phyloP scores from a whole-genome alignment of 2,797 vertebrate species.

The Notolepis coatsorum region DNA sequence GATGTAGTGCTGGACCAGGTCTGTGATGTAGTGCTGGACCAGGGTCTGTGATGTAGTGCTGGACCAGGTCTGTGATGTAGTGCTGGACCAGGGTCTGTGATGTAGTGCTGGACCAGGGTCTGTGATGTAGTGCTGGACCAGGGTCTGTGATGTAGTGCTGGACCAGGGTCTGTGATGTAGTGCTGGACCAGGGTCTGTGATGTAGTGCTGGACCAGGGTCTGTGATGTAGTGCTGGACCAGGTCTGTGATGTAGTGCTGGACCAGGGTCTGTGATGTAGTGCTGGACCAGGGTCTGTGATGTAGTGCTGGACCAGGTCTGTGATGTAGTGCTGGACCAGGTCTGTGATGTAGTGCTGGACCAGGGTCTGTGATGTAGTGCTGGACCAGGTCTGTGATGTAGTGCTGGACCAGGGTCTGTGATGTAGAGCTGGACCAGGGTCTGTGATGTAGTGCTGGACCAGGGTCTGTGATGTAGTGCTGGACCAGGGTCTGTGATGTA shows the following conservation, averaged over 20 bases:
- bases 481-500: constrained; percentile 55
- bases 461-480: constrained; percentile 46
- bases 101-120: constrained; percentile 48
- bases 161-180: constrained; percentile 53
- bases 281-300: constrained; percentile 55
- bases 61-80: constrained; percentile 51
- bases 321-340: constrained; percentile 51
- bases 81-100: constrained; percentile 52
- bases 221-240: constrained; percentile 52
- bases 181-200: constrained; percentile 52
- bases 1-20: constrained; percentile 51
- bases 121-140: constrained; percentile 53
- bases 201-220: constrained; percentile 48
- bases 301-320: constrained; percentile 39
- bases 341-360: constrained; percentile 50
- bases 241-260: constrained; percentile 49
- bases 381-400: constrained; percentile 53
- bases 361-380: constrained; percentile 51
- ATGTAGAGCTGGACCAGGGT: constrained; percentile 52
- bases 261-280: constrained; percentile 52
- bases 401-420: constrained; percentile 48
- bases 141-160: constrained; percentile 47
- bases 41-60: constrained; percentile 49
- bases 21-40: constrained; percentile 52
- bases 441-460: constrained; percentile 52